Evolutionary conservation across 1,140 invertebrate species (phyloP).

Genomic region (Dendroctonus ponderosae): DNA sequence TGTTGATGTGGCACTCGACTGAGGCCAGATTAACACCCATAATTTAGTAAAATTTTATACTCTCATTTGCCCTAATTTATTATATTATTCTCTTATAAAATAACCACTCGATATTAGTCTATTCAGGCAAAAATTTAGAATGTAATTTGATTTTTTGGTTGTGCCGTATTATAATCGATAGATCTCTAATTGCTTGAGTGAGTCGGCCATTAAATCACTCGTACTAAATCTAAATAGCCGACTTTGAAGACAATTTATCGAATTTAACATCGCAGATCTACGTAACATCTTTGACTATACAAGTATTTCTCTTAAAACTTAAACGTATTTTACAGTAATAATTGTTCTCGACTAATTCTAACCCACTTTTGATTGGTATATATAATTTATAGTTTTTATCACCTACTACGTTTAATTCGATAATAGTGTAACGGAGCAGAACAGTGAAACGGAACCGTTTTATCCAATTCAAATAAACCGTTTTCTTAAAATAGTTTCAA

Average conservation of each 20-base stretch:
- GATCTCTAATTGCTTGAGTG: no score
- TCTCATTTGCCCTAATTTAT: constrained; percentile 9
- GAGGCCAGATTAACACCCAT: not conserved
- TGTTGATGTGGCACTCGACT: not conserved
- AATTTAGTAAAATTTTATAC: constrained; percentile 20
- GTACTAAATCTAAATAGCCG: no score
- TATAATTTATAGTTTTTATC: constrained; percentile 4
- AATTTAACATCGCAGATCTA: not conserved
- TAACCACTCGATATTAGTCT: constrained; percentile 22
- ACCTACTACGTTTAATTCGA: not conserved
- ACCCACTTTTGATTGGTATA: constrained; percentile 8
- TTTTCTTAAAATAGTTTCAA: constrained; percentile 10
- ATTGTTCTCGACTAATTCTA: constrained; percentile 1
- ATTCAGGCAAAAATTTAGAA: constrained; percentile 46
- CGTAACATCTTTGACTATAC: constrained; percentile 6
- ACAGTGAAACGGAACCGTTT: no score
- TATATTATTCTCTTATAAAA: constrained; percentile 28
- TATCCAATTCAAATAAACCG: not conserved
- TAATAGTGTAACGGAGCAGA: not conserved
- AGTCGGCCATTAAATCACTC: no score
- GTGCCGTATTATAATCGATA: no score
- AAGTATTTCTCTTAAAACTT: constrained; percentile 6
- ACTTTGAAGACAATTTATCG: no score
- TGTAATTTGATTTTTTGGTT: constrained; percentile 35
- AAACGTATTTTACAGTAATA: constrained; percentile 6